Evolutionary conservation across 1,140 invertebrate genomes (phyloP).

Genomic region (Heliothis virescens): DNA sequence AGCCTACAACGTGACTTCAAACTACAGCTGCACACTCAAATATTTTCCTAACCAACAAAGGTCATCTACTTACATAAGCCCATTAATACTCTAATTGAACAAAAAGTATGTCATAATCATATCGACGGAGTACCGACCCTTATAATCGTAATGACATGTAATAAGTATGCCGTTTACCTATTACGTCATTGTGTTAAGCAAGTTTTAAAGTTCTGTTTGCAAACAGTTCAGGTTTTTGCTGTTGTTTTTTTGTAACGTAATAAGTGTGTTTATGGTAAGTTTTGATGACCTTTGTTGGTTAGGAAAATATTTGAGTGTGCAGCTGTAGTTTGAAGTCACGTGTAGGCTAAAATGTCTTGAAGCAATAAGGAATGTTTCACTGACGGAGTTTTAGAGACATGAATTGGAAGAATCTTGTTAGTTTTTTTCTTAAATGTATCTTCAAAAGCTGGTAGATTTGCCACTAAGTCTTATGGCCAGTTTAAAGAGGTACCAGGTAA

Average conservation of each 20-base stretch:
- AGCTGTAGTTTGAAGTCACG: no score
- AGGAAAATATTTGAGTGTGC: background rate
- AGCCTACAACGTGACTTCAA: no score
- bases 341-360: no score
- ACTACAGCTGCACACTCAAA: no score
- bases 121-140: slow-evolving; percentile 1
- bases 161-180: slow-evolving; percentile 10
- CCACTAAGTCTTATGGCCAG: no score
- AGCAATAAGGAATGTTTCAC: no score
- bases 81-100: slow-evolving; percentile 21
- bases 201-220: background rate
- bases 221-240: background rate
- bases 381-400: no score
- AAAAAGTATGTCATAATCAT: slow-evolving; percentile 20
- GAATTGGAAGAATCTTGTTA: no score
- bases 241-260: background rate
- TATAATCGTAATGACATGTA: slow-evolving; percentile 6
- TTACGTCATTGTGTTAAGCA: background rate
- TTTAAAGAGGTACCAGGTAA: no score
- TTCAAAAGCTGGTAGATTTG: no score
- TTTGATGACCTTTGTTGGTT: background rate
- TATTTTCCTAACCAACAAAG: background rate
- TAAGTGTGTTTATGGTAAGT: background rate
- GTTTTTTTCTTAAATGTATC: no score
- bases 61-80: background rate